Evolutionary conservation across 1,140 invertebrate genomes (phyloP), one percentile per base, ranked within the genome.

Genomic region (Drosophila novamexicana): DNA sequence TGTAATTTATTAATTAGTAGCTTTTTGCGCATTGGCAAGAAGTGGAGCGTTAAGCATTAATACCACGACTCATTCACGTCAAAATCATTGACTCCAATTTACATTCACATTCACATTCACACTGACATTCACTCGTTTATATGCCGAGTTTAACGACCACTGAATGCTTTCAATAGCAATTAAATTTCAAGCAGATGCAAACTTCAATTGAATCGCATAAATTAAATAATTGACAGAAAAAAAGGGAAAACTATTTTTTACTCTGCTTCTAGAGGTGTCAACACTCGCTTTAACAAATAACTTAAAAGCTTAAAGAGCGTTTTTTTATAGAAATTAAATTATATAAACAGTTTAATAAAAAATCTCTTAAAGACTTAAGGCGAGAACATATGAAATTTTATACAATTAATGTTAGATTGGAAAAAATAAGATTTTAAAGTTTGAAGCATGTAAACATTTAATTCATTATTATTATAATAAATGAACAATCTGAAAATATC

Each of bases 1-100:
- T 54, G 76, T 72, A 66, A 68, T 80, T 80, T 70, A 71, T 83
- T 83, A 86, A 86, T 86, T 88, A 88, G 71, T 83, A 47, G 37
- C 49, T 75, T 77, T 40, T 45, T 56, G 37, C 29, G 58, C 66
- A 72, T 88, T 62, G 47, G 39, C 49, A 58, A 53, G 53, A 81
- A 75, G 9, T 72, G 67, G 67, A 78, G 78, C 82, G 57, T 75
- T 65, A 58, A 59, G 53, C 29, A 9, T 34, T 7, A 52, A n/a
- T 52, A 29, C 32, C n/a, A 37, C n/a, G 0, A 37, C 34, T 10
- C 5, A 62, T 36, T 44, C 52, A 63, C 34, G 32, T 10, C 39
- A 18, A 18, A 53, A 44, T 47, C n/a, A 50, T 45, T 53, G 58
- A 80, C 59, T 62, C 36, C 32, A 22, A 9, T 50, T 49, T 10